A percentile compares a stretch with the other conserved stretches of the same genome.
Evolutionary conservation across 2,113 vertebrate species (phyloP).

Genomic region (Peromyscus maniculatus): DNA sequence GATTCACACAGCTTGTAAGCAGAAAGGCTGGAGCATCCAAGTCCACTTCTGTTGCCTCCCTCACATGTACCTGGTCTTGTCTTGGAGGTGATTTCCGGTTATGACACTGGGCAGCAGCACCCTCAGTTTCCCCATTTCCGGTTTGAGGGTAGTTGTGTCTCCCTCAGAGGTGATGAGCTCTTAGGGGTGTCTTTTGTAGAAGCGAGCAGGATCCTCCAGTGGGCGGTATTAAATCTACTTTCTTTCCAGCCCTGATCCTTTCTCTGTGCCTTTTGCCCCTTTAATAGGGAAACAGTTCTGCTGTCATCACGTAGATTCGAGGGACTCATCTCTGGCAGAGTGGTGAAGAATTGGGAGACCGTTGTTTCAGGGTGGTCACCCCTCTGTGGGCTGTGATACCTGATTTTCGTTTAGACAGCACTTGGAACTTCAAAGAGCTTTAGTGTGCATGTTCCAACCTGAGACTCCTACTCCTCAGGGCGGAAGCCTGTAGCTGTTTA

Average conservation of each 20-base stretch:
- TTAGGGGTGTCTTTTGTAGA: constrained; percentile 15
- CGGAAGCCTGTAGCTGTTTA: constrained; percentile 24
- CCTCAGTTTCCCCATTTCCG: background rate
- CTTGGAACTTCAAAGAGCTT: background rate
- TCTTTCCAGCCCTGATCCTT: background rate
- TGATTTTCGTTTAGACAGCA: background rate
- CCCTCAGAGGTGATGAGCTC: background rate
- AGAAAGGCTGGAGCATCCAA: background rate
- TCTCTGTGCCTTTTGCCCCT: background rate
- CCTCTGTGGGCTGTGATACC: background rate
- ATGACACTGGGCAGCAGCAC: background rate
- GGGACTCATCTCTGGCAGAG: background rate
- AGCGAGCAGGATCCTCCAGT: constrained; percentile 34
- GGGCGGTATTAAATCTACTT: background rate
- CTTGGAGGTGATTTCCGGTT: background rate
- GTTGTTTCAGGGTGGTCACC: background rate
- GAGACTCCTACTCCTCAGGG: background rate
- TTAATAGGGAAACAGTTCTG: background rate
- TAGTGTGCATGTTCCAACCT: background rate
- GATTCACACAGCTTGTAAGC: background rate
- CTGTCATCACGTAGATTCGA: background rate
- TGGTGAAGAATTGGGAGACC: constrained; percentile 13
- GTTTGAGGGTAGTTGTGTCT: background rate
- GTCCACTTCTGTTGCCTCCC: background rate
- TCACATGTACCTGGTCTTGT: background rate